Evolutionary conservation across 2,797 vertebrate species (phyloP).

Genomic region (Ceryle rudis): DNA sequence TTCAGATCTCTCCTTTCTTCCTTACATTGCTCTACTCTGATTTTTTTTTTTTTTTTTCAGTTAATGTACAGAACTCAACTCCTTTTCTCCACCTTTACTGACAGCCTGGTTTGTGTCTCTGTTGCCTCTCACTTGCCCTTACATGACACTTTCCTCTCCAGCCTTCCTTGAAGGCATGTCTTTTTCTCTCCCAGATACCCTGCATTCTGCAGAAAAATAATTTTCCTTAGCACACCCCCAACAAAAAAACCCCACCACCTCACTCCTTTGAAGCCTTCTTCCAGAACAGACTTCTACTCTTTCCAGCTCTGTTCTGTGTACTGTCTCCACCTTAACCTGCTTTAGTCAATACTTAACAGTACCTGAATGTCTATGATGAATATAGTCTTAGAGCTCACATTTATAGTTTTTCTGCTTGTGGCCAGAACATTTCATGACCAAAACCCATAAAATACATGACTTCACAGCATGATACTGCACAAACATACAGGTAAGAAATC

Average conservation of each 20-base stretch:
- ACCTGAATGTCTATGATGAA: background rate
- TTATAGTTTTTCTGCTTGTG: background rate
- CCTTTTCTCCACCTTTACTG: background rate
- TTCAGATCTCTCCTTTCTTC: background rate
- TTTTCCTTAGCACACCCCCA: accelerated
- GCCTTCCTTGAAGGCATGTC: background rate
- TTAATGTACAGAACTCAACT: background rate
- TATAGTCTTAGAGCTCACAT: background rate
- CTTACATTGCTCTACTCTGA: background rate
- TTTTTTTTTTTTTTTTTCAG: background rate
- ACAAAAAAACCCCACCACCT: background rate
- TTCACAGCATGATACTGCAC: background rate
- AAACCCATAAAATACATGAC: background rate
- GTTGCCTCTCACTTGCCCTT: background rate
- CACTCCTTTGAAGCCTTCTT: background rate
- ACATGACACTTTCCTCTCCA: background rate
- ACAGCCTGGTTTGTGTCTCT: background rate
- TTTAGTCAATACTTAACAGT: background rate
- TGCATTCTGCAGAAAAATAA: background rate
- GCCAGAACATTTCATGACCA: background rate
- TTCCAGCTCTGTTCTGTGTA: background rate
- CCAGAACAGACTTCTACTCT: background rate
- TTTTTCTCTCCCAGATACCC: background rate
- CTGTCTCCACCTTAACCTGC: background rate
- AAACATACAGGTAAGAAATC: background rate